phyloP scores from a whole-genome alignment of 1,140 invertebrate species.

The Meloidogyne chitwoodi region DNA sequence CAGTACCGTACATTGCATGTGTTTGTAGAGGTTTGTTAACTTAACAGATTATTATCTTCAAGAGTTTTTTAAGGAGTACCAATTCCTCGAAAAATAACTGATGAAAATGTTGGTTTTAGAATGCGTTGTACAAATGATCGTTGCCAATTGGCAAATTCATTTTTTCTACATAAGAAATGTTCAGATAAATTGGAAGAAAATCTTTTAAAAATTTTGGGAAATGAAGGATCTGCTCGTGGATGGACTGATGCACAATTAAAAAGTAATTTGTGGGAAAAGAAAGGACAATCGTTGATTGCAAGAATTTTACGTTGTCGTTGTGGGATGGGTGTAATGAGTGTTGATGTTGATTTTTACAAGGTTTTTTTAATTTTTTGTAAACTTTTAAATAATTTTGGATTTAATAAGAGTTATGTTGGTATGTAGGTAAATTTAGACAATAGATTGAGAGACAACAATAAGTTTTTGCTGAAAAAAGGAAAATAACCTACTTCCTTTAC shows the following conservation, averaged over 20 bases:
- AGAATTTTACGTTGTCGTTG: slow-evolving; percentile 9
- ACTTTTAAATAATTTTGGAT: too few relatives aligned
- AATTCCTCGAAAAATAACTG: background rate
- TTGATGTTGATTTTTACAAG: slow-evolving; percentile 23
- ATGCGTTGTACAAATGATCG: slow-evolving; percentile 20
- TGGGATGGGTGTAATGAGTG: slow-evolving; percentile 16
- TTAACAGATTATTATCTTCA: background rate
- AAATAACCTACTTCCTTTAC: too few relatives aligned
- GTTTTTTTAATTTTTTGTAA: background rate
- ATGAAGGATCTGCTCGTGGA: slow-evolving; percentile 11
- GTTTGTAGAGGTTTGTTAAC: slow-evolving; percentile 7
- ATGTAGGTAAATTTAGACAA: too few relatives aligned
- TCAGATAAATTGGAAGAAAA: slow-evolving; percentile 18
- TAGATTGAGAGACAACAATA: too few relatives aligned
- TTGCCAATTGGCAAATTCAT: slow-evolving; percentile 2
- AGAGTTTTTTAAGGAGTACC: background rate
- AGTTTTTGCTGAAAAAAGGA: too few relatives aligned
- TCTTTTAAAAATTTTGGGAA: slow-evolving; percentile 1
- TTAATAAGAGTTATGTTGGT: too few relatives aligned
- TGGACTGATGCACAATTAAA: slow-evolving; percentile 15
- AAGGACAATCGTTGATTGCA: slow-evolving; percentile 5
- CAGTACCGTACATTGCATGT: slow-evolving; percentile 14
- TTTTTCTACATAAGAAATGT: slow-evolving; percentile 7
- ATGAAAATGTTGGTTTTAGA: background rate
- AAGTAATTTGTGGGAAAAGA: slow-evolving; percentile 19